These are phyloP conservation scores for Dryococelus australis DNA, from an alignment of 2,888 invertebrate genomes.

Conservation along the genomic window DNA sequence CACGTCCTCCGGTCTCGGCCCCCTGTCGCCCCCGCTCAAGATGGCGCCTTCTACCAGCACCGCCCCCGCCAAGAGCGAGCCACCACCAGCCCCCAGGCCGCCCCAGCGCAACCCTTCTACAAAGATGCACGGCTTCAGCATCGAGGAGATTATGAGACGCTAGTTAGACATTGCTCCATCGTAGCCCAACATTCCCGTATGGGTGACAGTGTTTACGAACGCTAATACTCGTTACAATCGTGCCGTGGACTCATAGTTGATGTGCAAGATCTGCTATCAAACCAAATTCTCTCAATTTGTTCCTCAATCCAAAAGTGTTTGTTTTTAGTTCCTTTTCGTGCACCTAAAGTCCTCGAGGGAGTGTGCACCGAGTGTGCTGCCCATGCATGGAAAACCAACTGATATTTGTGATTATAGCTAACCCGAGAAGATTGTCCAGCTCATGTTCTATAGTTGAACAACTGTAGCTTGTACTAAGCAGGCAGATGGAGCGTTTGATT, in stretches of 20 bases:
- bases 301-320: not conserved
- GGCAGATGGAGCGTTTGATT: no score
- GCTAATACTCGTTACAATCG: no score
- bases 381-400: no score
- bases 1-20: slow-evolving; percentile 41
- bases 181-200: not conserved
- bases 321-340: not conserved
- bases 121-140: slow-evolving; percentile 84
- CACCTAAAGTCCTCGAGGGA: not conserved
- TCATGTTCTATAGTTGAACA: no score
- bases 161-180: slow-evolving; percentile 56
- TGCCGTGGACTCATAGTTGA: no score
- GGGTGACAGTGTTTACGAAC: no score
- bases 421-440: no score
- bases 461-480: no score
- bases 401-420: no score
- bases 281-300: not conserved
- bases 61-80: slow-evolving; percentile 45
- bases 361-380: no score
- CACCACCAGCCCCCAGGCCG: slow-evolving; percentile 60
- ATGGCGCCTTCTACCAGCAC: not conserved
- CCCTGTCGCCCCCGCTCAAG: slow-evolving; percentile 47
- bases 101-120: slow-evolving; percentile 64
- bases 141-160: slow-evolving; percentile 90
- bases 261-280: no score